Percentiles rank a stretch among this genome's conserved stretches.
Conservation (phyloP, 1,140 invertebrate genomes). For the Drosophila virilis region DNA sequence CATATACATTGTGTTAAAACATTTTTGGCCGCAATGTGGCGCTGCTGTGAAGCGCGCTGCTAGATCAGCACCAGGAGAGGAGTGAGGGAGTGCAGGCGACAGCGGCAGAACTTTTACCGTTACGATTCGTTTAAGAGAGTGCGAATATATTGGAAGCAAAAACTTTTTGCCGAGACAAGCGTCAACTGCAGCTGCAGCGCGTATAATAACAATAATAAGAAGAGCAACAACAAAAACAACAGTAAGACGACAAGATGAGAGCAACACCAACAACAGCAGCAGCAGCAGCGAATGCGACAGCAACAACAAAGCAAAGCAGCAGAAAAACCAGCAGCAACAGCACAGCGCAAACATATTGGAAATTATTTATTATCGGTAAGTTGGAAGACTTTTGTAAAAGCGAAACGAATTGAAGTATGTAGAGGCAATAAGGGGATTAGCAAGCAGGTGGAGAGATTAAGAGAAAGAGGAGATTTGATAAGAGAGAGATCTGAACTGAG, state of each 20-base stretch:
- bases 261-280: slow-evolving; percentile 28
- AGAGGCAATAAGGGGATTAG: slow-evolving; percentile 13
- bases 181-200: slow-evolving; percentile 43
- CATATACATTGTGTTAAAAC: background rate
- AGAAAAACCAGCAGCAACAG: slow-evolving; percentile 27
- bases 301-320: slow-evolving; percentile 3
- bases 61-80: slow-evolving; percentile 10
- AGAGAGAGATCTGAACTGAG: background rate
- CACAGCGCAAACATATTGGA: slow-evolving; percentile 50
- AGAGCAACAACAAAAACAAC: slow-evolving; percentile 29
- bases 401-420: background rate
- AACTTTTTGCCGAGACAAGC: slow-evolving; percentile 37
- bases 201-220: slow-evolving; percentile 11
- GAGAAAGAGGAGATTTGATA: background rate
- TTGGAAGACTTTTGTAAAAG: background rate
- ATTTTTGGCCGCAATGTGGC: slow-evolving; percentile 39
- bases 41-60: slow-evolving; percentile 22
- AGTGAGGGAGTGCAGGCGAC: background rate
- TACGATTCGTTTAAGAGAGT: slow-evolving; percentile 3
- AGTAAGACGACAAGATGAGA: slow-evolving; percentile 45
- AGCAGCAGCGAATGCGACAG: slow-evolving; percentile 6
- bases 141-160: slow-evolving; percentile 33
- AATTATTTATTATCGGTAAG: slow-evolving; percentile 73
- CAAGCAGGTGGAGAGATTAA: background rate
- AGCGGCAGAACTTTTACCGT: slow-evolving; percentile 27